These are phyloP conservation scores for Dynastes hyllus DNA, from an alignment of 2,888 invertebrate species.

Conservation along the genomic window DNA sequence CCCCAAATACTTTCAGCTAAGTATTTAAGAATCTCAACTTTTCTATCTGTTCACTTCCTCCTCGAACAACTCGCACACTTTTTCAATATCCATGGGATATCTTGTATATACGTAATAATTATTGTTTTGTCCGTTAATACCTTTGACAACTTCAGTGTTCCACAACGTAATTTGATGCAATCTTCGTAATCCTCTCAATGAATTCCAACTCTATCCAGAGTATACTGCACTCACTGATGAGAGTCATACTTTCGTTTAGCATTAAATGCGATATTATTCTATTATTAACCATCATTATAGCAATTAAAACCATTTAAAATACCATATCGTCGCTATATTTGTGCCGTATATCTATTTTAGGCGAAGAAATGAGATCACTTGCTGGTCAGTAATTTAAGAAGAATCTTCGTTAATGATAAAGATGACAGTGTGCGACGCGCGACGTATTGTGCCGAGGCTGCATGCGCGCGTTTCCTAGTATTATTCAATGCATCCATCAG, in stretches of 20 bases:
- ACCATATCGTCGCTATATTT: slow-evolving; percentile 33
- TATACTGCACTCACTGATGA: no score
- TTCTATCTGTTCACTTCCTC: no score
- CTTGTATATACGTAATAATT: no score
- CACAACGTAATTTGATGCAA: neutral
- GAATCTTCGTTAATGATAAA: slow-evolving; percentile 28
- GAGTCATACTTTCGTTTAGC: neutral
- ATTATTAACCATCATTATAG: slow-evolving; percentile 37
- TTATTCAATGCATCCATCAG: slow-evolving; percentile 37
- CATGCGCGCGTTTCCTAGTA: slow-evolving; percentile 29
- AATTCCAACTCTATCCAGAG: no score
- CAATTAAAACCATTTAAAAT: slow-evolving; percentile 40
- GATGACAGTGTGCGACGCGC: slow-evolving; percentile 10
- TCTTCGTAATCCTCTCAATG: no score
- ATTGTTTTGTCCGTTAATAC: no score
- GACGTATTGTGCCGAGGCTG: neutral
- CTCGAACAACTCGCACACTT: no score
- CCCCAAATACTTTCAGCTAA: no score
- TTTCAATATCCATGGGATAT: no score
- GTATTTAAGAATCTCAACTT: no score
- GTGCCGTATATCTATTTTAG: slow-evolving; percentile 49
- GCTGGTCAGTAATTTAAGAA: slow-evolving; percentile 38
- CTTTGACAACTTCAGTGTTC: no score
- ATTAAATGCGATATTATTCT: slow-evolving; percentile 19
- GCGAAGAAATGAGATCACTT: slow-evolving; percentile 37